Base-by-base conservation (phyloP, 2,888 invertebrate species). In the Amblyjoppa fuscipennis region DNA sequence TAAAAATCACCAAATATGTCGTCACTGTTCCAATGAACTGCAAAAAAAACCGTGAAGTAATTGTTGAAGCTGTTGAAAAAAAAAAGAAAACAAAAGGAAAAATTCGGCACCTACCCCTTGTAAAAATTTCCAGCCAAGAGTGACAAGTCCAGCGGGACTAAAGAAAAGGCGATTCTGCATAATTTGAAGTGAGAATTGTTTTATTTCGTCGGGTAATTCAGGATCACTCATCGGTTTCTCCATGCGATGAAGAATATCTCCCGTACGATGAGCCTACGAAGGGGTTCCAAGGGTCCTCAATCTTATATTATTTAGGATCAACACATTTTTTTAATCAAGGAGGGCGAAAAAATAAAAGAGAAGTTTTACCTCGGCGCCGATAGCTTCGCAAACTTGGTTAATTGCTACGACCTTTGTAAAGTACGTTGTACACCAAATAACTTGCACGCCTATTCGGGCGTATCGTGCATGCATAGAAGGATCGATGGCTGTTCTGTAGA, bases 121-220 rank as follows among this genome's bases (percentile, higher is more conserved):
- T 1, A 89, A 3, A n/a, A 87, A 86, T 11, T 20, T 13, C 16
- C 80, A 83, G 41, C 87, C 85, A 11, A 89, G 81, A n/a, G 56
- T 45, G 56, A 88, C 80, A 11, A 89, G 81, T 41, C 87, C 88
- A 73, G 49, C 79, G 7, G 86, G 87, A 13, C 79, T 78, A 20
- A 89, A 87, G 7, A 20, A 49, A 20, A 87, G 20, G n/a, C 83
- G 88, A 83, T 87, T 81, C 38, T 83, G 83, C 34, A 85, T 84
- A 69, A 88, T 68, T 77, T 88, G 88, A 3, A 88, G 45, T n/a
- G 81, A 77, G 56, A 87, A 88, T 56, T 84, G 87, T 20, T 81
- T 51, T 38, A 89, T 84, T 69, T 85, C 81, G 16, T 75, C 38
- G 16, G 25, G 41, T 34, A 83, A 78, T 78, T 86, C 78, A 3